These are phyloP conservation scores for Calliopsis andreniformis DNA, from an alignment of 1,140 invertebrate species.

Conservation along the genomic window DNA sequence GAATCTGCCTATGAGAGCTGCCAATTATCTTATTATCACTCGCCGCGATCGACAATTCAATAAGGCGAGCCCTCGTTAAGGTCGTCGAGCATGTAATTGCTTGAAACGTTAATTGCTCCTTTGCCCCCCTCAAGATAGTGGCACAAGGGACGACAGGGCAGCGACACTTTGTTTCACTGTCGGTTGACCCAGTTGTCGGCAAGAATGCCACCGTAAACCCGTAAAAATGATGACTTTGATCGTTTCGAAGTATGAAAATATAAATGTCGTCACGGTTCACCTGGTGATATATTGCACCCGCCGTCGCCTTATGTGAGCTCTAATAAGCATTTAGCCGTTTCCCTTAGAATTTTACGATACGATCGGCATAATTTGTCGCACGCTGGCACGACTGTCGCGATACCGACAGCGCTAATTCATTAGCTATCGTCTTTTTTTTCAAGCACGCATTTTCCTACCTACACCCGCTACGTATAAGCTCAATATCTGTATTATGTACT, in stretches of 20 bases:
- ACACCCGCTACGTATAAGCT: slow-evolving; percentile 20
- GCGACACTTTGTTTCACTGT: slow-evolving; percentile 13
- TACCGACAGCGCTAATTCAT: slow-evolving; percentile 51
- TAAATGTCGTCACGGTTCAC: slow-evolving; percentile 50
- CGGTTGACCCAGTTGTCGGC: slow-evolving; percentile 32
- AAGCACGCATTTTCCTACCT: background rate
- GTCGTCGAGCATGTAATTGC: slow-evolving; percentile 22
- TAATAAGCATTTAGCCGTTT: slow-evolving; percentile 50
- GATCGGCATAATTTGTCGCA: slow-evolving; percentile 50
- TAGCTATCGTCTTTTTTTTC: slow-evolving; percentile 35
- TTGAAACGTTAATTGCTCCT: slow-evolving; percentile 13
- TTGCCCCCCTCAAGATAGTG: background rate
- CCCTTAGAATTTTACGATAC: slow-evolving; percentile 48
- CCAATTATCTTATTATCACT: background rate
- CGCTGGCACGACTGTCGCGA: slow-evolving; percentile 32
- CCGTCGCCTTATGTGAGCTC: slow-evolving; percentile 16
- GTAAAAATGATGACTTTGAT: slow-evolving; percentile 46
- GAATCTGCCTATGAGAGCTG: background rate
- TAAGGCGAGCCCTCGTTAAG: background rate
- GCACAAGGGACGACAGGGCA: background rate
- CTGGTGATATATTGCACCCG: slow-evolving; percentile 38
- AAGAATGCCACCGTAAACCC: slow-evolving; percentile 24
- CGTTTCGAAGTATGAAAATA: slow-evolving; percentile 49
- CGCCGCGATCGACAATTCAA: background rate
- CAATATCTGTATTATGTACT: slow-evolving; percentile 34